These are phyloP conservation scores for Phrynocephalus guinanensis DNA, from an alignment of 2,797 vertebrate species.

Conservation along the genomic window DNA sequence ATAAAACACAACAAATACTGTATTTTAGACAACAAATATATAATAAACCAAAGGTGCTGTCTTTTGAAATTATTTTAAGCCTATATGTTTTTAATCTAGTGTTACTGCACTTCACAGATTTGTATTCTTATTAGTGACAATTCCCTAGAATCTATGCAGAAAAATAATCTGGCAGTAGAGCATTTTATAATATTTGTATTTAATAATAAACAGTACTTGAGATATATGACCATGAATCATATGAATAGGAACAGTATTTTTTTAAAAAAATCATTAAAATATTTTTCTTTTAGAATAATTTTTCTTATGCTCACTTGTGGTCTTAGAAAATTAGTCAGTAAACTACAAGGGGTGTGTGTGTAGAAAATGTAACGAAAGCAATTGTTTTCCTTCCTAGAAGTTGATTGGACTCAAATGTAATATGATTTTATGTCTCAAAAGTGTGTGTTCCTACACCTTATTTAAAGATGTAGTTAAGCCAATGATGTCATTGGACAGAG, in stretches of 20 bases:
- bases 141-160: conserved; percentile 59
- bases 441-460: conserved; percentile 76
- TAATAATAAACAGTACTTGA: conserved; percentile 58
- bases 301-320: conserved; percentile 36
- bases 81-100: conserved; percentile 43
- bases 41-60: conserved; percentile 46
- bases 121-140: conserved; percentile 48
- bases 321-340: conserved; percentile 49
- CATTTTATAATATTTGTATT: conserved; percentile 57
- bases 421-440: conserved; percentile 78
- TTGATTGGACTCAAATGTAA: conserved; percentile 72
- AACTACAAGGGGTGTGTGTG: conserved; percentile 40
- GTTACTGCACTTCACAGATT: conserved; percentile 41
- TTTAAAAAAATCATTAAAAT: conserved; percentile 54
- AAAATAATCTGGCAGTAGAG: conserved; percentile 48
- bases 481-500: conserved; percentile 81
- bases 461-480: conserved; percentile 79
- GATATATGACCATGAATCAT: conserved; percentile 44
- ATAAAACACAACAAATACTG: not conserved
- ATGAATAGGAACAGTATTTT: conserved; percentile 12
- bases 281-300: conserved; percentile 64
- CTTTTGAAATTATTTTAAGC: conserved; percentile 39
- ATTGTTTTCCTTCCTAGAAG: conserved; percentile 67
- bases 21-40: conserved; percentile 26
- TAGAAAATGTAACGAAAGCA: conserved; percentile 57